A percentile compares a stretch with the other conserved stretches of the same genome.
phyloP scores from a whole-genome alignment of 2,113 vertebrate genomes.

The Jacana jacana region DNA sequence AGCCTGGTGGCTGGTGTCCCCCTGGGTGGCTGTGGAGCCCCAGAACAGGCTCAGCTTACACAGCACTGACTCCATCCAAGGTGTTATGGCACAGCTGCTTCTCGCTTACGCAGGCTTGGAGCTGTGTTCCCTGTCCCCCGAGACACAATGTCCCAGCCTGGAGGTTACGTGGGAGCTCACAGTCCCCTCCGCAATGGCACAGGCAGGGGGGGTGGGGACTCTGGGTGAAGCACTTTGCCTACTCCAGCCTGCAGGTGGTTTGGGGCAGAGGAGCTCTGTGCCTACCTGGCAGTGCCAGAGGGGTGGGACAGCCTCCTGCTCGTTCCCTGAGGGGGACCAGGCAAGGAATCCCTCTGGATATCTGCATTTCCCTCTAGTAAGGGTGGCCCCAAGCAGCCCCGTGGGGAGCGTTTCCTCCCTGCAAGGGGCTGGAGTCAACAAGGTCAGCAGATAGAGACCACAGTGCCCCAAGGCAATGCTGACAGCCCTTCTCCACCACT shows the following conservation, averaged over 20 bases:
- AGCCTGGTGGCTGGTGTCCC: background rate
- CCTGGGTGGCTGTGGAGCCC: background rate
- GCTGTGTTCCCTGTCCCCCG: background rate
- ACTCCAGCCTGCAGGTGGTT: background rate
- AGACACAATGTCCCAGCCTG: conserved; percentile 47
- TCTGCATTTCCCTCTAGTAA: background rate
- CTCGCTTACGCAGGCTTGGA: conserved; percentile 5
- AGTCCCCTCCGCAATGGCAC: fast-evolving
- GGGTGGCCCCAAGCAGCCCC: background rate
- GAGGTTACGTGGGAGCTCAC: conserved; percentile 9
- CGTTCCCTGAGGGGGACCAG: fast-evolving
- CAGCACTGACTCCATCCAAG: background rate
- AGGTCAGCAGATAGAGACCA: background rate
- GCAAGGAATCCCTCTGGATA: background rate
- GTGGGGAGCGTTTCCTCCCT: background rate
- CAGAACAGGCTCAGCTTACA: background rate
- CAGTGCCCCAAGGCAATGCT: fast-evolving
- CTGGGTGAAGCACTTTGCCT: background rate
- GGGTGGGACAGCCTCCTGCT: background rate
- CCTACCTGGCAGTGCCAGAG: background rate
- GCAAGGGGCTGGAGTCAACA: background rate
- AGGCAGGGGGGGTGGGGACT: background rate
- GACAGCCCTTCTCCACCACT: background rate
- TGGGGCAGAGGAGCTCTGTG: background rate
- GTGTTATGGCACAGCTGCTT: conserved; percentile 40